Conservation (phyloP, 2,888 invertebrate species). For the Drosophila maculinotata region DNA sequence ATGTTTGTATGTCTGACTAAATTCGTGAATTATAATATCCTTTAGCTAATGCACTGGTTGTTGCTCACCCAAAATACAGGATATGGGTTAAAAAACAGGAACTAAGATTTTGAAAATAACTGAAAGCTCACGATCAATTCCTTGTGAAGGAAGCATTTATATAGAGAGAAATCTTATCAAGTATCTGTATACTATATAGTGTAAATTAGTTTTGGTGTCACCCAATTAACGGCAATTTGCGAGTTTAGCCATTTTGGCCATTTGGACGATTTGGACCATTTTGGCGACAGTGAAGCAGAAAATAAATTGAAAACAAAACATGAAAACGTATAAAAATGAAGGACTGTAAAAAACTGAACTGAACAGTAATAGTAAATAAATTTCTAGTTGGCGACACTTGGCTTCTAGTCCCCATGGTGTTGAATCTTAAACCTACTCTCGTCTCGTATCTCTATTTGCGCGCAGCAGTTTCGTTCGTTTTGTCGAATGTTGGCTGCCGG, state of each 20-base stretch:
- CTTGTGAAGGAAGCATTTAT: background rate
- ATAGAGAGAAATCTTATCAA: too few relatives aligned
- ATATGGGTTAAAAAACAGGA: too few relatives aligned
- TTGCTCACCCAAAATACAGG: too few relatives aligned
- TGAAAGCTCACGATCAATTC: background rate
- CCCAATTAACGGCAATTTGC: slow-evolving; percentile 10
- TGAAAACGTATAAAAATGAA: slow-evolving; percentile 43
- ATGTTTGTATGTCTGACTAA: slow-evolving; percentile 4
- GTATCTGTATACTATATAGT: background rate
- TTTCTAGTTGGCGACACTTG: slow-evolving; percentile 82
- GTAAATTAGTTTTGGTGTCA: slow-evolving; percentile 8
- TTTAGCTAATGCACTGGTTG: background rate
- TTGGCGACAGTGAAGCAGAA: slow-evolving; percentile 21
- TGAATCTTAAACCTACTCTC: slow-evolving; percentile 75
- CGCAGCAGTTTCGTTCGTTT: slow-evolving; percentile 35
- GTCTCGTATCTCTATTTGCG: slow-evolving; percentile 42
- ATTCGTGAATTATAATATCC: slow-evolving; percentile 2
- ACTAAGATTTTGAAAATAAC: too few relatives aligned
- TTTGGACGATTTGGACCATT: slow-evolving; percentile 9
- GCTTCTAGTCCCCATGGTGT: slow-evolving; percentile 81
- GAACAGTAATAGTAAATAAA: slow-evolving; percentile 64
- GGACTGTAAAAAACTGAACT: slow-evolving; percentile 62
- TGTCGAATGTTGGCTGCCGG: slow-evolving; percentile 81
- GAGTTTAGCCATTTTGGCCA: slow-evolving; percentile 11
- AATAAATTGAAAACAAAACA: slow-evolving; percentile 35